Conservation (phyloP, 2,797 vertebrate genomes). For the Novumbra hubbsi region DNA sequence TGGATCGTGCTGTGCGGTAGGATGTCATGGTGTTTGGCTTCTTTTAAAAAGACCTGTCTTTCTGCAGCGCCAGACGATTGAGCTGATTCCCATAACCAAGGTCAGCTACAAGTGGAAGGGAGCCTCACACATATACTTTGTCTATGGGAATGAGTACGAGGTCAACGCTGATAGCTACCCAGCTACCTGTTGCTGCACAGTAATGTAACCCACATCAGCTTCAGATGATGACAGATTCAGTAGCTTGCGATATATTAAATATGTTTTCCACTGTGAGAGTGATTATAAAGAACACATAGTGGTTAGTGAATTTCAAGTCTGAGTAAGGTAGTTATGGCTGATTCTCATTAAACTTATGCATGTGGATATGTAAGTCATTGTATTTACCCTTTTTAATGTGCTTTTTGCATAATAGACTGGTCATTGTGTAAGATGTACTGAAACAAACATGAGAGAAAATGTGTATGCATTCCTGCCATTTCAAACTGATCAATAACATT, state of each 20-base stretch:
- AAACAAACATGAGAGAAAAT: too few relatives aligned
- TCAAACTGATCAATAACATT: too few relatives aligned
- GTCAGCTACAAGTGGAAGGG: conserved; percentile 77
- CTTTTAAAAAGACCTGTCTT: conserved; percentile 21
- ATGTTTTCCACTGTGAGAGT: too few relatives aligned
- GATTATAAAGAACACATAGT: background rate
- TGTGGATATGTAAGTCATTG: background rate
- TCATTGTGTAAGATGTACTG: background rate
- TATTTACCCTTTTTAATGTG: background rate
- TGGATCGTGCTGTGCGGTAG: background rate
- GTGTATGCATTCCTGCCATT: background rate
- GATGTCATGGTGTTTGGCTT: background rate
- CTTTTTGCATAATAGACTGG: background rate
- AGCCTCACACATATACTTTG: conserved; percentile 70
- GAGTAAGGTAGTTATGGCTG: background rate
- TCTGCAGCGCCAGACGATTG: conserved; percentile 77
- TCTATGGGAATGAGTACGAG: conserved; percentile 77
- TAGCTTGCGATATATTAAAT: background rate
- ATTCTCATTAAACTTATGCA: background rate
- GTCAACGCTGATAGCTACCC: conserved; percentile 76
- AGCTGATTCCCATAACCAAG: conserved; percentile 79
- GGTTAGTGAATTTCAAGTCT: background rate
- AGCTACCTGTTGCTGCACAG: conserved; percentile 74
- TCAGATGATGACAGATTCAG: background rate
- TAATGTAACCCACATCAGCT: conserved; percentile 56